Evolutionary conservation across 2,888 invertebrate genomes (phyloP).

Genomic region (Synergus itoensis): DNA sequence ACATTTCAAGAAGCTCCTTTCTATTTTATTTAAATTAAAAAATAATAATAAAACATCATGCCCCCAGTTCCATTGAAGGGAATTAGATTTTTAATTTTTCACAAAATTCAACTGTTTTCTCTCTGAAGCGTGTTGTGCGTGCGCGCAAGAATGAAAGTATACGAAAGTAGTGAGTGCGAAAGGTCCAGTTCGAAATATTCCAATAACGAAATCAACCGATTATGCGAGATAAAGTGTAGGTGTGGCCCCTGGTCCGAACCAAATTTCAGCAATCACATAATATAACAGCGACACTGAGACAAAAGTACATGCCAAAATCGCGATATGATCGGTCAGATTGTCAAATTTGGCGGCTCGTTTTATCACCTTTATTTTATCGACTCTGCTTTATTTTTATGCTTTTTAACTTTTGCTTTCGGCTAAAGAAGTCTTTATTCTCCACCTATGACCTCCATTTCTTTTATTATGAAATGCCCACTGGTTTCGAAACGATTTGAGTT

Average conservation of each 20-base stretch:
- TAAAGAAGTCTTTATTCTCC: background rate
- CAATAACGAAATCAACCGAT: slow-evolving; percentile 37
- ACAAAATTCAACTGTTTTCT: background rate
- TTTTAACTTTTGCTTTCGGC: slow-evolving; percentile 1
- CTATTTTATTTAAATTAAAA: background rate
- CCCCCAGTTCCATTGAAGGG: background rate
- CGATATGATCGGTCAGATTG: slow-evolving; percentile 20
- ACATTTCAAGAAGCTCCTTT: background rate
- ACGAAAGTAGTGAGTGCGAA: slow-evolving; percentile 15
- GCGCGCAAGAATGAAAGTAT: slow-evolving; percentile 30
- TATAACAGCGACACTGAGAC: slow-evolving; percentile 13
- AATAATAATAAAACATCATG: background rate
- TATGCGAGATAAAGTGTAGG: slow-evolving; percentile 37
- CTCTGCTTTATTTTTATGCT: background rate
- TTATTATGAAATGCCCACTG: background rate
- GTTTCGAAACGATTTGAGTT: background rate
- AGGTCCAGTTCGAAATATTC: slow-evolving; percentile 29
- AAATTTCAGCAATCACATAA: slow-evolving; percentile 40
- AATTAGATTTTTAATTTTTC: background rate
- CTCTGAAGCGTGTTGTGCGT: background rate
- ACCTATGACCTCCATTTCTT: background rate
- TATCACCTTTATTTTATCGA: slow-evolving; percentile 22
- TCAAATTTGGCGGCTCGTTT: slow-evolving; percentile 12
- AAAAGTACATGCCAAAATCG: slow-evolving; percentile 27
- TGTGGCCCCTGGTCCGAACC: slow-evolving; percentile 29